Evolutionary conservation across 2,888 invertebrate genomes (phyloP).

Genomic region (Atrina japonica): DNA sequence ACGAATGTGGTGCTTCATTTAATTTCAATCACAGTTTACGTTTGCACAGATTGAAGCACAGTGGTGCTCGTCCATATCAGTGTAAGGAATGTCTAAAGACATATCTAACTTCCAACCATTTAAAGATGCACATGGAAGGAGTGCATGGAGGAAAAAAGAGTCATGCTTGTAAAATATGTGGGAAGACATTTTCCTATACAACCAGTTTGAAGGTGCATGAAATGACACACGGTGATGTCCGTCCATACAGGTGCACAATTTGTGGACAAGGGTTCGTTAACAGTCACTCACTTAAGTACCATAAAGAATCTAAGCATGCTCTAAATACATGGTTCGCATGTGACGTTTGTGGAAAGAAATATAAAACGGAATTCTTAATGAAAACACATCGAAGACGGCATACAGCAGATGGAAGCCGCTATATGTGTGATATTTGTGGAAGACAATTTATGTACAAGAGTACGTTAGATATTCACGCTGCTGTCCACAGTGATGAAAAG

Average conservation of each 20-base stretch:
- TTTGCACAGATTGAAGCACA: slow-evolving; percentile 72
- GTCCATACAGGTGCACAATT: slow-evolving; percentile 64
- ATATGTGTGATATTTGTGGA: slow-evolving; percentile 74
- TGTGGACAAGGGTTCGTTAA: slow-evolving; percentile 74
- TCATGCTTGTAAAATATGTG: slow-evolving; percentile 67
- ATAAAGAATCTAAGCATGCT: slow-evolving; percentile 63
- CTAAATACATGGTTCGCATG: slow-evolving; percentile 60
- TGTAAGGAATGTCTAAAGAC: slow-evolving; percentile 73
- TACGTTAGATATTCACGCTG: slow-evolving; percentile 71
- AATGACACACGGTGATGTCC: slow-evolving; percentile 68
- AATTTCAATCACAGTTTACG: slow-evolving; percentile 75
- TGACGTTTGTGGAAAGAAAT: slow-evolving; percentile 71
- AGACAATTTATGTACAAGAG: slow-evolving; percentile 73
- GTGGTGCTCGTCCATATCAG: slow-evolving; percentile 69
- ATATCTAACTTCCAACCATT: slow-evolving; percentile 74
- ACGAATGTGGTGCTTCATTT: slow-evolving; percentile 68
- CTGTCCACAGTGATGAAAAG: slow-evolving; percentile 68
- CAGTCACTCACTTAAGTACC: slow-evolving; percentile 61
- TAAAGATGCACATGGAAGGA: slow-evolving; percentile 73
- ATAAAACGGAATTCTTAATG: slow-evolving; percentile 69
- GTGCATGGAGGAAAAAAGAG: slow-evolving; percentile 64
- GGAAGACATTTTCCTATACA: slow-evolving; percentile 73
- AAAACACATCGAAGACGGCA: slow-evolving; percentile 70
- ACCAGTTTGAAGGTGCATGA: slow-evolving; percentile 73
- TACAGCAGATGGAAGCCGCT: slow-evolving; percentile 59